Percentiles rank a stretch among this genome's conserved stretches.
These are phyloP conservation scores for Clarias batrachus DNA, from an alignment of 2,113 vertebrate genomes.

Conservation along the genomic window DNA sequence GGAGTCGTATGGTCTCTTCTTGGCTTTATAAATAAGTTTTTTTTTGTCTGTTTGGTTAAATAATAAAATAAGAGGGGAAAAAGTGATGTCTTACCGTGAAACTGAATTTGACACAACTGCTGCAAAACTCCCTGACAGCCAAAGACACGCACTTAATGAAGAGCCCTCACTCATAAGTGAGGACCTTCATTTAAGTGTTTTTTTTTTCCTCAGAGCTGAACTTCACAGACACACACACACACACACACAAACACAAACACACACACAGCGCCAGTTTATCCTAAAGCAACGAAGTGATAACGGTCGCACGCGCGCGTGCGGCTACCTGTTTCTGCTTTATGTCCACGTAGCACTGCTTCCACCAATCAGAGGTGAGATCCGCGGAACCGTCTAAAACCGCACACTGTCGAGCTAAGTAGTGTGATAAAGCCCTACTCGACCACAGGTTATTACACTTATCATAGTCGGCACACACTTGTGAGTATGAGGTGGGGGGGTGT, in stretches of 20 bases:
- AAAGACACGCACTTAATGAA: not conserved
- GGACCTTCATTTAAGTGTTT: not conserved
- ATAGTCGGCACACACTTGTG: not conserved
- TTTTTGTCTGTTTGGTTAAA: not conserved
- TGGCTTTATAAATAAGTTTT: not conserved
- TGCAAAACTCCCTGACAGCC: not conserved
- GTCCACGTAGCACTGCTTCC: conserved; percentile 74
- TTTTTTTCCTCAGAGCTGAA: not conserved
- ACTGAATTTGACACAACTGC: not conserved
- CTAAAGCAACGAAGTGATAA: conserved; percentile 50
- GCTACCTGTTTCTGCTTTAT: conserved; percentile 67
- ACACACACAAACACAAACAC: not conserved
- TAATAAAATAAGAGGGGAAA: not conserved
- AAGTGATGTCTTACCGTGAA: conserved; percentile 33
- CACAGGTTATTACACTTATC: not conserved
- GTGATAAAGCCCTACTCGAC: not conserved
- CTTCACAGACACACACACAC: too few species aligned
- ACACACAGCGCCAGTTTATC: conserved; percentile 4
- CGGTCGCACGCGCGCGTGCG: conserved; percentile 64
- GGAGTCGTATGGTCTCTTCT: too few species aligned
- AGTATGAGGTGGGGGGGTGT: too few species aligned
- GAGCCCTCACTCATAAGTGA: not conserved
- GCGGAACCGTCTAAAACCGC: not conserved
- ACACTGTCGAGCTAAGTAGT: not conserved
- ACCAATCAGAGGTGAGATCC: conserved; percentile 65